Evolutionary conservation across 53 echinoderm and acorn worm species (phyloP).

Genomic region (Antedon mediterranea): DNA sequence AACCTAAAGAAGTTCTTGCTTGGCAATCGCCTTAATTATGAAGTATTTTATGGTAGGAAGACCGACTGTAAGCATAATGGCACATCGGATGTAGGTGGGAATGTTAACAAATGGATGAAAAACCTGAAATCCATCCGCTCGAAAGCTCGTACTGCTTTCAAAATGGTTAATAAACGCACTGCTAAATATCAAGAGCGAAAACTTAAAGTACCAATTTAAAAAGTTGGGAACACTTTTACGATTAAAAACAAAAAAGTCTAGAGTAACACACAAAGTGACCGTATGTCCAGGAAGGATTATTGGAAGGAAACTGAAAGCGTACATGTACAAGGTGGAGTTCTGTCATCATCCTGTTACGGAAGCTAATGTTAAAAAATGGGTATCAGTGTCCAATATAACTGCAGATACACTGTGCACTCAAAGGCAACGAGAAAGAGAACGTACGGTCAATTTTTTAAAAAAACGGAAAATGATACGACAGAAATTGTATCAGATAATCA

Average conservation of each 20-base stretch:
- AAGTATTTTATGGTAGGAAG: constrained; percentile 8
- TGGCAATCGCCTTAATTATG: constrained; percentile 1
- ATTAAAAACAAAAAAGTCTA: constrained; percentile 8
- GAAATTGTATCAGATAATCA: not conserved
- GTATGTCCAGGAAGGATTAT: constrained; percentile 1
- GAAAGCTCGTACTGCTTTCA: constrained; percentile 7
- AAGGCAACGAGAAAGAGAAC: constrained; percentile 8
- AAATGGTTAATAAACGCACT: constrained; percentile 5
- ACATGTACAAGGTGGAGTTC: constrained; percentile 8
- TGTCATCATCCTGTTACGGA: not conserved
- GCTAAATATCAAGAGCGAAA: constrained; percentile 6
- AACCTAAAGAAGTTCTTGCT: constrained; percentile 4
- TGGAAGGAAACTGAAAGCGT: not conserved
- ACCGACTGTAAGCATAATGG: not conserved
- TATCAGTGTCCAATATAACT: constrained; percentile 6
- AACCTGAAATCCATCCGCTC: not conserved
- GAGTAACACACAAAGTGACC: constrained; percentile 9
- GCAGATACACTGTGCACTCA: constrained; percentile 9
- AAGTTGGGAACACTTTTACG: constrained; percentile 8
- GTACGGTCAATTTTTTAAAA: not conserved
- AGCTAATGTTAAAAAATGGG: constrained; percentile 3
- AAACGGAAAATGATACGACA: not conserved
- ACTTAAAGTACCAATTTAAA: constrained; percentile 12
- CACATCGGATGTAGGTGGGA: not conserved
- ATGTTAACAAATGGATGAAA: constrained; percentile 2